Evolutionary conservation across 2,888 invertebrate genomes (phyloP).

Genomic region (Tiliacea aurago): DNA sequence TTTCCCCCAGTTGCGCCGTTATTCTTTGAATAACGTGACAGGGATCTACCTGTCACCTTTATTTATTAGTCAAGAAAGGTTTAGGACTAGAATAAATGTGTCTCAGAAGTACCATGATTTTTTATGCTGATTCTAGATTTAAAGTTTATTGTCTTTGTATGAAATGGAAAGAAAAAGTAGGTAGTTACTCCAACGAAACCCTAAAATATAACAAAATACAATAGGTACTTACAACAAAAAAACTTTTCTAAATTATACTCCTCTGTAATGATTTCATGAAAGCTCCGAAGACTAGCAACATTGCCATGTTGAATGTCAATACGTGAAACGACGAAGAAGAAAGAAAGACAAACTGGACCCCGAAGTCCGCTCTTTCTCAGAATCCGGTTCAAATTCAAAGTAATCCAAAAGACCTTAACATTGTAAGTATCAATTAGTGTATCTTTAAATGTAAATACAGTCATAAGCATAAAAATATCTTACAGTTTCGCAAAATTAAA

Average conservation of each 20-base stretch:
- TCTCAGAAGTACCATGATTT: slow-evolving; percentile 7
- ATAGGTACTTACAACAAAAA: neutral
- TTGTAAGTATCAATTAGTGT: neutral
- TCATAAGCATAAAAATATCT: neutral
- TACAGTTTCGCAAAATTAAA: too few species aligned
- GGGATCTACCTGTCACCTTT: slow-evolving; percentile 36
- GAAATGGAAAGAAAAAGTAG: neutral
- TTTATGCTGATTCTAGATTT: neutral
- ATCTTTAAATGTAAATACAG: neutral
- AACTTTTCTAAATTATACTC: neutral
- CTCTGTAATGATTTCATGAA: neutral
- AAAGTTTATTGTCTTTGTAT: neutral
- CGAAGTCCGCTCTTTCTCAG: neutral
- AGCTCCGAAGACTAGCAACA: neutral
- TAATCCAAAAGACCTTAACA: neutral
- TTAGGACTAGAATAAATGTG: slow-evolving; percentile 17
- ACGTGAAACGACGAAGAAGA: neutral
- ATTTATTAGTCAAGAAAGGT: slow-evolving; percentile 44
- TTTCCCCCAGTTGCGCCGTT: slow-evolving; percentile 38
- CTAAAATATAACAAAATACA: neutral
- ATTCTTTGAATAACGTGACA: slow-evolving; percentile 24
- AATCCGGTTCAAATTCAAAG: neutral
- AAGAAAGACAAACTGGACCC: neutral
- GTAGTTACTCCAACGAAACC: neutral
- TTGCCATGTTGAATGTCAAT: neutral